Evolutionary conservation across 2,888 invertebrate genomes (phyloP).

Genomic region (Anodontia alba): DNA sequence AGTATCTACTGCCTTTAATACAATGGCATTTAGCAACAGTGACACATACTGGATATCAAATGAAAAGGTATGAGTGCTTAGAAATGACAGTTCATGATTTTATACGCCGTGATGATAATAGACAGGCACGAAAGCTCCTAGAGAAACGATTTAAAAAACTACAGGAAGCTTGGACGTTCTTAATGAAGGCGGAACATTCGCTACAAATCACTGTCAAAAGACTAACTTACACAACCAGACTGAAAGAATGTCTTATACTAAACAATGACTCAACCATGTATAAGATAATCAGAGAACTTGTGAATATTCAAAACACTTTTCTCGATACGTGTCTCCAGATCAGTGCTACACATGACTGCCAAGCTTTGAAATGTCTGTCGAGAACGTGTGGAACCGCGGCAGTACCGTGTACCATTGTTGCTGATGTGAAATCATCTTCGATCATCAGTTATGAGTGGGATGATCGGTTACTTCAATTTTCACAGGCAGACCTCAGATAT

Average conservation of each 20-base stretch:
- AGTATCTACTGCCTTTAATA: conserved; percentile 47
- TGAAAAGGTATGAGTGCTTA: conserved; percentile 54
- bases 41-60: conserved; percentile 50
- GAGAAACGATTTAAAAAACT: conserved; percentile 21
- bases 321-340: conserved; percentile 41
- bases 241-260: conserved; percentile 53
- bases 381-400: conserved; percentile 11
- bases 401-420: conserved; percentile 29
- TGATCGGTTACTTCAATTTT: conserved; percentile 36
- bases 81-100: conserved; percentile 49
- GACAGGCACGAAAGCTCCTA: not conserved
- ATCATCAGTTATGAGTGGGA: conserved; percentile 37
- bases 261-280: conserved; percentile 37
- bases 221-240: conserved; percentile 26
- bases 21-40: conserved; percentile 62
- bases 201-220: not conserved
- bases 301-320: conserved; percentile 57
- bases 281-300: conserved; percentile 41
- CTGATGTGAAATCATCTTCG: conserved; percentile 33
- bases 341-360: conserved; percentile 10
- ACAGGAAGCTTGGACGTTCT: conserved; percentile 13
- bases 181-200: conserved; percentile 3
- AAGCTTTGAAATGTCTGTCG: conserved; percentile 37
- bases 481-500: conserved; percentile 51
- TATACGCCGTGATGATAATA: conserved; percentile 1